phyloP scores from a whole-genome alignment of 2,113 vertebrate species.

The Progne subis region DNA sequence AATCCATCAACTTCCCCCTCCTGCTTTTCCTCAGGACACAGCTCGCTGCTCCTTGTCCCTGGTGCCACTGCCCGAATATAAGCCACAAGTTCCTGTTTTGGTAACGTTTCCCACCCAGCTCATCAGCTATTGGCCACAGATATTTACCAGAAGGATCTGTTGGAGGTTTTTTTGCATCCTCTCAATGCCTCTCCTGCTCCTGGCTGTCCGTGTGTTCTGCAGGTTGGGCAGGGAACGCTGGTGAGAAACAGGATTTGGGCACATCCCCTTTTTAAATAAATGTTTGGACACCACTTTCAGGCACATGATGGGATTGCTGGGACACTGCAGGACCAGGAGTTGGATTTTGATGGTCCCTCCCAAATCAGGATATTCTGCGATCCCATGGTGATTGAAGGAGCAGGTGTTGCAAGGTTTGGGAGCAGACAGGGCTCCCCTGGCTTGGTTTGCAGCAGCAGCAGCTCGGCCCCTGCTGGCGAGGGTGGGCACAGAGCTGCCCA shows the following conservation, averaged over 20 bases:
- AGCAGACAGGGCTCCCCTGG: neutral
- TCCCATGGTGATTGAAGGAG: neutral
- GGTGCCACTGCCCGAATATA: accelerated
- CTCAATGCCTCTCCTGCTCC: neutral
- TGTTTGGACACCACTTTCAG: neutral
- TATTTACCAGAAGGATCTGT: neutral
- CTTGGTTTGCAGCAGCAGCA: neutral
- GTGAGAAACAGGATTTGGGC: neutral
- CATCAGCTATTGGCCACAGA: neutral
- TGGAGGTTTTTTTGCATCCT: neutral
- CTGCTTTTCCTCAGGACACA: neutral
- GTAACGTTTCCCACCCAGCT: neutral
- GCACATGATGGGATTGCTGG: neutral
- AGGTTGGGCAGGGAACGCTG: neutral
- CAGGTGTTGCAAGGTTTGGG: neutral
- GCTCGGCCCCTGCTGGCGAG: accelerated
- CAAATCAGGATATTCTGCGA: neutral
- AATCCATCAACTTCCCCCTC: no score
- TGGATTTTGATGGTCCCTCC: neutral
- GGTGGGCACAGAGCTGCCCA: neutral
- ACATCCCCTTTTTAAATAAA: neutral
- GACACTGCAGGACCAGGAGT: neutral
- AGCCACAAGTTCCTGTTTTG: neutral
- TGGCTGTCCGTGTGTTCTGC: accelerated
- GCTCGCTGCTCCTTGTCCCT: neutral